A percentile compares a stretch with the other conserved stretches of the same genome.
These are phyloP conservation scores for Toxonevra muliebris DNA, from an alignment of 2,888 invertebrate genomes.

Conservation along the genomic window DNA sequence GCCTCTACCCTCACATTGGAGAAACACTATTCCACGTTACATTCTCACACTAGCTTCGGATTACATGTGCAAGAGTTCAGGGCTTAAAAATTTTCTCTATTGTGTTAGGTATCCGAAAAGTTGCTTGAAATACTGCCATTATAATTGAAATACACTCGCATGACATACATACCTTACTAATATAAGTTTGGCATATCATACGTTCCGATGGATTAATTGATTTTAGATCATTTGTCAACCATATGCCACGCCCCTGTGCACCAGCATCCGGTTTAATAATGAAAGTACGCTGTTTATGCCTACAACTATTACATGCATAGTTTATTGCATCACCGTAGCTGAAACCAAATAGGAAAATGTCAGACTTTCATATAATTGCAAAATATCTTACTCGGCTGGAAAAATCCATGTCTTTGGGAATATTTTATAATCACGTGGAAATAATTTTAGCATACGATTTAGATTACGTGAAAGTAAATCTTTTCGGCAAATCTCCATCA, in stretches of 20 bases:
- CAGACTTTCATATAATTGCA: neutral
- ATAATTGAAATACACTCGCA: no score
- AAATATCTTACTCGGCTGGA: conserved; percentile 80
- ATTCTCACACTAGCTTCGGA: no score
- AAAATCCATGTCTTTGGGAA: conserved; percentile 95
- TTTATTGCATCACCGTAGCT: conserved; percentile 77
- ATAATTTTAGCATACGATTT: conserved; percentile 87
- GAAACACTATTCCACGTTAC: no score
- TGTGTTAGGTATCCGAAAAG: no score
- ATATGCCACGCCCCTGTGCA: conserved; percentile 90
- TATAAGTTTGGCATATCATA: conserved; percentile 86
- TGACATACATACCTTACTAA: conserved; percentile 68
- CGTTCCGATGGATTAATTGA: conserved; percentile 79
- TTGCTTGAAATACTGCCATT: no score
- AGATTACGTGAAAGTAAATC: conserved; percentile 89
- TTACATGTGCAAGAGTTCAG: no score
- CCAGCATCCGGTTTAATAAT: conserved; percentile 93
- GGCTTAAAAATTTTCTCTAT: no score
- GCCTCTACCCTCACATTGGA: no score
- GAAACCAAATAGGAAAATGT: neutral
- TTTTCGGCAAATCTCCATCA: conserved; percentile 89
- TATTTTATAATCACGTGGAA: conserved; percentile 89
- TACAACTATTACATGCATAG: conserved; percentile 49
- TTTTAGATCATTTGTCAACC: conserved; percentile 82
- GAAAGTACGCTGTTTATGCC: conserved; percentile 79